Evolutionary conservation across 2,888 invertebrate species (phyloP), one percentile per base, ranked within the genome.

Genomic region (Xestia ashworthii): DNA sequence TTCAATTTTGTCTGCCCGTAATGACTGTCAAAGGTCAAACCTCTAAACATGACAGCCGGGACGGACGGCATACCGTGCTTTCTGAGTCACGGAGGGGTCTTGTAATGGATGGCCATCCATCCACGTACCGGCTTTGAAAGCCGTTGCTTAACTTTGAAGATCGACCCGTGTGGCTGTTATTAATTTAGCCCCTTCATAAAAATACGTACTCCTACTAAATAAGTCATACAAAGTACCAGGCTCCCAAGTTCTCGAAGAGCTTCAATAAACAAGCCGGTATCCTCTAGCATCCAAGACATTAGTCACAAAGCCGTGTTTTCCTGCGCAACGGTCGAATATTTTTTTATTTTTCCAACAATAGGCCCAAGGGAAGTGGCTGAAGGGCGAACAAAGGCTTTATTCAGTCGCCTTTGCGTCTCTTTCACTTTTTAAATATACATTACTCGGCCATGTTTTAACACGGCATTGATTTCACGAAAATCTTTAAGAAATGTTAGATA

Each of bases 341-440:
- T 82, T 76, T 85, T 87, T 87, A 71, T 81, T 82, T 84, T 80
- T 71, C 25, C 75, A 78, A 90, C 89, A 90, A 90, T 86, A 76
- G 85, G 71, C 76, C 76, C 79, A 86, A 87, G 86, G 85, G 89
- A 88, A 89, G 87, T 86, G 80, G 78, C 88, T 83, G 84, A 81
- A 88, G 66, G 71, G 81, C 74, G 84, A 89, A 91, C 89, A 90
- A 90, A 84, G 70, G 80, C 86, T 83, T 89, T 88, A 86, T 91
- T 88, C 84, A 77, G 78, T 79, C 76, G 70, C 75, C 58, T 80
- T 81, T 44, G 67, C 76, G 41, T 81, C 78, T 86, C 80, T 86
- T 82, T 85, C 70, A 77, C 80, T 83, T 80, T 89, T 86, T 76
- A 83, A 83, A 87, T 74, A 80, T 72, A 83, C 76, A 73, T 83